Percentiles rank a stretch among this genome's conserved stretches.
Evolutionary conservation across 2,888 invertebrate species (phyloP).

Genomic region (Cosmia trapezina): DNA sequence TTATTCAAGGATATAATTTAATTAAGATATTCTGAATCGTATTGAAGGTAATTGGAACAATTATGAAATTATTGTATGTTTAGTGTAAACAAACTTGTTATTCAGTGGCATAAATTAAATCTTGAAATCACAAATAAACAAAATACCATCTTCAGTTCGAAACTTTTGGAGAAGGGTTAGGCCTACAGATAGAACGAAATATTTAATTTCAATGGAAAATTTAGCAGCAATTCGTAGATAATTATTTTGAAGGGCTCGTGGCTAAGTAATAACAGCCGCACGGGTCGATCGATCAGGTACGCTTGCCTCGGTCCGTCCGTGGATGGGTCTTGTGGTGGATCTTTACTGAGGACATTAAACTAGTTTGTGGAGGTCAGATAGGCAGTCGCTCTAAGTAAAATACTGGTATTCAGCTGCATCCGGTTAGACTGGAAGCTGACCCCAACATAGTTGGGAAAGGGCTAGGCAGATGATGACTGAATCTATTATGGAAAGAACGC

Average conservation of each 20-base stretch:
- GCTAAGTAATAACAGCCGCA: too few relatives aligned
- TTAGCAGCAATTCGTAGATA: background rate
- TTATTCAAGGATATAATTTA: conserved; percentile 18
- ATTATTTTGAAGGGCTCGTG: background rate
- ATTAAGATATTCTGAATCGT: conserved; percentile 13
- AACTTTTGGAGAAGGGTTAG: background rate
- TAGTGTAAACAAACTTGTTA: conserved; percentile 1
- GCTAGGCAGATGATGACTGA: too few relatives aligned
- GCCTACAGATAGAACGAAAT: background rate
- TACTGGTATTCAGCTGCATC: too few relatives aligned
- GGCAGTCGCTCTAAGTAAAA: too few relatives aligned
- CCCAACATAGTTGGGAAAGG: too few relatives aligned
- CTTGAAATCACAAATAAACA: conserved; percentile 8
- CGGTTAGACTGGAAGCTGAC: too few relatives aligned
- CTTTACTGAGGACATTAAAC: too few relatives aligned
- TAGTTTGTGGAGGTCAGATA: too few relatives aligned
- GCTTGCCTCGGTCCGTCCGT: too few relatives aligned
- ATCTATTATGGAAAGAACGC: background rate
- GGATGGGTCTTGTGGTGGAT: too few relatives aligned
- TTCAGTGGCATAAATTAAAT: conserved; percentile 21
- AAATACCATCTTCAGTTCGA: conserved; percentile 9
- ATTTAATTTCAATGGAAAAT: background rate
- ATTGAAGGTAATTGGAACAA: conserved; percentile 2
- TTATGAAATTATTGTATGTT: conserved; percentile 19
- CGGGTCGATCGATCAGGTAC: too few relatives aligned